Evolutionary conservation across 92 coral and sea anemone species (phyloP), one percentile per base, ranked within the genome.

Genomic region (Zoanthus sociatus): DNA sequence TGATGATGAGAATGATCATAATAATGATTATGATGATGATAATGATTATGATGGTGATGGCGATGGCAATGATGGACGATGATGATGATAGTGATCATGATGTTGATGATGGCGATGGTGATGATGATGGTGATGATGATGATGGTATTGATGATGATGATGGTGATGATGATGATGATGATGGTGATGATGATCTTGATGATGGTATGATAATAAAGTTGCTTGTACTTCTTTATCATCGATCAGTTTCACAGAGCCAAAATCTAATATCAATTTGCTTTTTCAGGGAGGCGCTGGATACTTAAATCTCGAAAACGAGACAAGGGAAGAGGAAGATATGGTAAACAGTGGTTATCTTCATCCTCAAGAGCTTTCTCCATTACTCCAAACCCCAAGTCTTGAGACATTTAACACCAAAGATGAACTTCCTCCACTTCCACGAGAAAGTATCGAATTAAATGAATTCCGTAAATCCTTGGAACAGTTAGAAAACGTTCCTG

Each of bases 361-460:
- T 14, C 85, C 85, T 30, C 74, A 66, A 50, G 85, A 81, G 15
- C 75, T 81, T 33, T 64, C 85, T 1, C 85, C 85, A 7, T 64
- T 81, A 44, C 56, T 68, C 42, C 63, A 66, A 51, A 81, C 58
- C 12, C 85, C 75, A 21, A 81, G 85, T 58, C 47, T 66, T 45
- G 85, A 81, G 32, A n/a, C 64, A 11, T 81, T 81, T 20, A 81
- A 81, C 45, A 81, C 73, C 21, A 31, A 47, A 64, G 85, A 66
- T 21, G 85, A 94, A 73, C 90, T 95, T 20, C 98, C 98, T 46
- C 95, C 98, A 81, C 85, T 95, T 90, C 98, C 98, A 53, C 32
- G 26, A 9, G 98, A 93, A 20, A 94, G 86, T 33, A 91, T 93
- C 37, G 98, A 95, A 37, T 50, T 95, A 76, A 88, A 91, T 18